Evolutionary conservation across 2,888 invertebrate species (phyloP).

Genomic region (Tortricodes alternella): DNA sequence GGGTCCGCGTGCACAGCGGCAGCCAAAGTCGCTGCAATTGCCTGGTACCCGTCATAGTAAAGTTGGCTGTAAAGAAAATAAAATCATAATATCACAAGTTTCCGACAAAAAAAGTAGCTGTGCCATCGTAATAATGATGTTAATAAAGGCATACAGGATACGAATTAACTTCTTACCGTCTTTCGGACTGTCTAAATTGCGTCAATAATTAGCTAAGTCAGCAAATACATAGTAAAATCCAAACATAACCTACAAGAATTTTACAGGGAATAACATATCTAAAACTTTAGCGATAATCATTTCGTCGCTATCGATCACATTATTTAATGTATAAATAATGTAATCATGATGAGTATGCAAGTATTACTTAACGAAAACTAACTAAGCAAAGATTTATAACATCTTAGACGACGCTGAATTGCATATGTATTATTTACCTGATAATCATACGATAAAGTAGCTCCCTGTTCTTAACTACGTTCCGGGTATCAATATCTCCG

Average conservation of each 20-base stretch:
- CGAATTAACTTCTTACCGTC: neutral
- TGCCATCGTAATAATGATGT: no score
- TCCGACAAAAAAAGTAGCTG: no score
- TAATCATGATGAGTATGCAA: no score
- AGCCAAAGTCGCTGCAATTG: conserved; percentile 93
- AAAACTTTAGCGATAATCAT: neutral
- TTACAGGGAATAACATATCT: conserved; percentile 31
- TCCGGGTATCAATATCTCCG: conserved; percentile 85
- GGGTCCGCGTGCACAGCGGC: conserved; percentile 94
- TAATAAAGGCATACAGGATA: no score
- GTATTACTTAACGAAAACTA: neutral
- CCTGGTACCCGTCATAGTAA: conserved; percentile 98
- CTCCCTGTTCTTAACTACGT: conserved; percentile 94
- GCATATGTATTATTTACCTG: conserved; percentile 83
- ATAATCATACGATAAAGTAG: conserved; percentile 95
- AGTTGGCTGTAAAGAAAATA: conserved; percentile 89
- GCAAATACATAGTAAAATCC: neutral
- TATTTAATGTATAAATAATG: no score
- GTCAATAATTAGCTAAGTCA: neutral
- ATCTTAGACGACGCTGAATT: neutral
- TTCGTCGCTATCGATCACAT: neutral
- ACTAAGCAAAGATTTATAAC: conserved; percentile 19
- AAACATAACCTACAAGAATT: conserved; percentile 33
- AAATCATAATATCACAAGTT: conserved; percentile 6
- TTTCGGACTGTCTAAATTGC: neutral